A percentile compares a stretch with the other conserved stretches of the same genome.
Evolutionary conservation across 2,888 invertebrate genomes (phyloP).

Genomic region (Biston betularia): DNA sequence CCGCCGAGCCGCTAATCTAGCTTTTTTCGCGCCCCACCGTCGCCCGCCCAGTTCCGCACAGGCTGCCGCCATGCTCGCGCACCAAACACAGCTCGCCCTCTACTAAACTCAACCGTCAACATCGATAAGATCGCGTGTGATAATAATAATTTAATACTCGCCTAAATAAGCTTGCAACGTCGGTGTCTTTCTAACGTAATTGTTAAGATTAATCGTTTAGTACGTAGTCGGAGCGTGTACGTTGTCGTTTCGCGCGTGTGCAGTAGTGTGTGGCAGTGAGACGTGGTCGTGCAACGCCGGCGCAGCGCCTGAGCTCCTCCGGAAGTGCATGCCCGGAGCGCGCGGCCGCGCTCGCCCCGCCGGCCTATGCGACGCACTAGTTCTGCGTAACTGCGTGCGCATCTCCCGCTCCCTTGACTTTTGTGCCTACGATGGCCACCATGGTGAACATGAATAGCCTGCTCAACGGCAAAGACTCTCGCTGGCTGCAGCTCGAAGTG

Average conservation of each 20-base stretch:
- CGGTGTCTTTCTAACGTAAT: slow-evolving; percentile 84
- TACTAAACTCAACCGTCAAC: slow-evolving; percentile 83
- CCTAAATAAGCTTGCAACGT: slow-evolving; percentile 85
- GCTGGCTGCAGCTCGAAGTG: slow-evolving; percentile 99
- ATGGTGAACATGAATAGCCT: slow-evolving; percentile 99
- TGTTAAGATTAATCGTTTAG: slow-evolving; percentile 79
- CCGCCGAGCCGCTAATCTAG: slow-evolving; percentile 86
- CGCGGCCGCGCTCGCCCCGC: slow-evolving; percentile 76
- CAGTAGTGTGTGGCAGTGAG: slow-evolving; percentile 72
- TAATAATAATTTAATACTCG: slow-evolving; percentile 81
- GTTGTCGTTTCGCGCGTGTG: slow-evolving; percentile 69
- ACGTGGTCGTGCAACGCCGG: slow-evolving; percentile 59
- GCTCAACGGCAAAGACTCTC: slow-evolving; percentile 99
- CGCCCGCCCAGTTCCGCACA: slow-evolving; percentile 79
- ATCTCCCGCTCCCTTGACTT: slow-evolving; percentile 65
- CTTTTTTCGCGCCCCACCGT: slow-evolving; percentile 84
- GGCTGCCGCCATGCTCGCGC: slow-evolving; percentile 82
- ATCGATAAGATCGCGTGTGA: slow-evolving; percentile 85
- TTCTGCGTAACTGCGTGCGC: slow-evolving; percentile 79
- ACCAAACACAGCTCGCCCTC: slow-evolving; percentile 84
- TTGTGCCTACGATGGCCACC: slow-evolving; percentile 89
- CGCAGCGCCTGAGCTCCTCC: slow-evolving; percentile 58
- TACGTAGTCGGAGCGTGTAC: slow-evolving; percentile 63
- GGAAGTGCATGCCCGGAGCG: slow-evolving; percentile 78
- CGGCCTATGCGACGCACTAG: slow-evolving; percentile 83